Evolutionary conservation across 2,888 invertebrate genomes (phyloP).

Genomic region (Cerceris ruficornis): DNA sequence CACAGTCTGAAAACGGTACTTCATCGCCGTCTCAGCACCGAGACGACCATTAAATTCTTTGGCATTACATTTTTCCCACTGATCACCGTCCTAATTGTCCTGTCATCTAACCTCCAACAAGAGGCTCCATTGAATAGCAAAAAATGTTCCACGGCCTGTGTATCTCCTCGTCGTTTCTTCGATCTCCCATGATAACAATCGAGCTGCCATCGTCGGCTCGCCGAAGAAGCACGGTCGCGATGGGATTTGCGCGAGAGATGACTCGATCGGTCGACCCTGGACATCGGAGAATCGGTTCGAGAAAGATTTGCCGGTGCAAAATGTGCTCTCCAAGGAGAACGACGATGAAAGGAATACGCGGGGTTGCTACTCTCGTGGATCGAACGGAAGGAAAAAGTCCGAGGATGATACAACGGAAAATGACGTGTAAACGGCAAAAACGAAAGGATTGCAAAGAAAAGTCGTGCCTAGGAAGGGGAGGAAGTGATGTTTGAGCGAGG

Average conservation of each 20-base stretch:
- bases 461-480: not conserved
- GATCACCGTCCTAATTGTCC: too few species aligned
- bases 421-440: too few species aligned
- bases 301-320: not conserved
- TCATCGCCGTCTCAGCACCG: too few species aligned
- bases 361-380: not conserved
- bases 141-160: constrained; percentile 19
- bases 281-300: constrained; percentile 22
- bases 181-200: constrained; percentile 47
- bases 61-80: too few species aligned
- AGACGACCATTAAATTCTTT: too few species aligned
- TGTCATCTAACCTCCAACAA: not conserved
- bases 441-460: too few species aligned
- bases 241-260: constrained; percentile 47
- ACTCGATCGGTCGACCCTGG: constrained; percentile 48
- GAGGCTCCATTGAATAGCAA: constrained; percentile 19
- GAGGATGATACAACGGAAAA: not conserved
- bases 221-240: constrained; percentile 4
- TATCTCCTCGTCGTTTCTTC: constrained; percentile 23
- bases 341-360: not conserved
- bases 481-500: not conserved
- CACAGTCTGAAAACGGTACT: too few species aligned
- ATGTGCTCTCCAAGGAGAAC: not conserved
- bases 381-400: not conserved
- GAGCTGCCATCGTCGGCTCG: constrained; percentile 22